Conservation (phyloP, 2,797 vertebrate genomes). For the Muscicapa striata region DNA sequence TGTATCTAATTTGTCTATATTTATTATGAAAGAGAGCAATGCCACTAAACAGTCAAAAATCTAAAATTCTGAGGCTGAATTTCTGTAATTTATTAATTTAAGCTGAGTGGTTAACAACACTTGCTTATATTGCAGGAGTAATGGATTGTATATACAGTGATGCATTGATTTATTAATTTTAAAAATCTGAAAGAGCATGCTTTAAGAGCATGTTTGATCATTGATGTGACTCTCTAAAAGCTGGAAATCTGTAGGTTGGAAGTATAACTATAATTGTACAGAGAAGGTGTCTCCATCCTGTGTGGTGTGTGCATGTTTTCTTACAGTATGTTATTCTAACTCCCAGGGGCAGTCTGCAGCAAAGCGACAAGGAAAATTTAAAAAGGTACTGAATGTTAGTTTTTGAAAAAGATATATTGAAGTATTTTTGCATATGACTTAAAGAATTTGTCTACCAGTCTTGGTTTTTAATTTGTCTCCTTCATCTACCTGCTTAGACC, state of each 20-base stretch:
- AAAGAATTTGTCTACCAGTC: conserved; percentile 72
- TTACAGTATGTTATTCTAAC: conserved; percentile 99
- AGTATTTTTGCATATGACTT: conserved; percentile 75
- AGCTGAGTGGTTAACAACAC: conserved; percentile 61
- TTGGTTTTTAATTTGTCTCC: conserved; percentile 51
- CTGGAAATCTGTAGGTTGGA: conserved; percentile 42
- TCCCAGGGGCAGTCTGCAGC: conserved; percentile 99
- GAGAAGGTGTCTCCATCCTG: conserved; percentile 78
- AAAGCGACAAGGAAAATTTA: conserved; percentile 99
- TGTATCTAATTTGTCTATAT: background rate
- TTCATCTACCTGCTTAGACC: conserved; percentile 52
- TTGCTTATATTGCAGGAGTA: conserved; percentile 47
- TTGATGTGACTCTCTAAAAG: conserved; percentile 39
- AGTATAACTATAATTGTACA: conserved; percentile 38
- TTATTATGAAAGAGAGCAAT: background rate
- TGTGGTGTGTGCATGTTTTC: conserved; percentile 91
- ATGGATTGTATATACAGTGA: background rate
- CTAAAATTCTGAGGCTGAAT: background rate
- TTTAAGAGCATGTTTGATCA: conserved; percentile 62
- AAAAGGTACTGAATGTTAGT: conserved; percentile 99
- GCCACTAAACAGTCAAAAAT: background rate
- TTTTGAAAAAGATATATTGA: conserved; percentile 79
- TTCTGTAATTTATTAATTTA: conserved; percentile 34
- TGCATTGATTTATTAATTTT: conserved; percentile 41
- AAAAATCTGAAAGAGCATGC: conserved; percentile 48